Percentiles rank a stretch among this genome's conserved stretches.
Evolutionary conservation across 2,888 invertebrate genomes (phyloP).

Genomic region (Maniola hyperantus): DNA sequence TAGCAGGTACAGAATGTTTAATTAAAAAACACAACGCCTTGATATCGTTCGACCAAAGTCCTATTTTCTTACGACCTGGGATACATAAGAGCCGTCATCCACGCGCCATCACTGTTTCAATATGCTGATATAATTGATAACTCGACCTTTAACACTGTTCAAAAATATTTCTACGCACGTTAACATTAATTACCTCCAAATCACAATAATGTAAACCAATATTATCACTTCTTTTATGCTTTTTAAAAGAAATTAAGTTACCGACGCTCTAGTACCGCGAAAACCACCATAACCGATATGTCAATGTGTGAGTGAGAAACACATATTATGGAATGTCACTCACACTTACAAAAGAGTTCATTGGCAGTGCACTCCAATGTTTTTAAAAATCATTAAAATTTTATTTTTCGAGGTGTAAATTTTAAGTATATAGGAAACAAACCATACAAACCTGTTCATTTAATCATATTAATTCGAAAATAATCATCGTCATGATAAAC

Average conservation of each 20-base stretch:
- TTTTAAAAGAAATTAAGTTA: slow-evolving; percentile 64
- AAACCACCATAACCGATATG: slow-evolving; percentile 58
- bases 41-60: slow-evolving; percentile 63
- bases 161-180: slow-evolving; percentile 36
- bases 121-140: slow-evolving; percentile 41
- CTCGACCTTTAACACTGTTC: slow-evolving; percentile 38
- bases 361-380: slow-evolving; percentile 11
- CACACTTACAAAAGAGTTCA: slow-evolving; percentile 34
- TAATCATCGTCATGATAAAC: no score
- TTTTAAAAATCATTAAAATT: no score
- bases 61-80: slow-evolving; percentile 70
- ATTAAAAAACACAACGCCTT: slow-evolving; percentile 54
- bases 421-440: no score
- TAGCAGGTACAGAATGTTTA: slow-evolving; percentile 57
- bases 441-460: no score
- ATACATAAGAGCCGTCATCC: slow-evolving; percentile 61
- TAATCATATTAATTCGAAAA: no score
- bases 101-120: slow-evolving; percentile 72
- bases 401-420: no score
- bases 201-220: slow-evolving; percentile 45
- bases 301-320: slow-evolving; percentile 42
- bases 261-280: slow-evolving; percentile 67
- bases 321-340: slow-evolving; percentile 20
- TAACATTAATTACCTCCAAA: slow-evolving; percentile 44
- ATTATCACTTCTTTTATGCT: slow-evolving; percentile 44